Conservation (phyloP, 92 coral and sea anemone species). For the Zoanthus sociatus region DNA sequence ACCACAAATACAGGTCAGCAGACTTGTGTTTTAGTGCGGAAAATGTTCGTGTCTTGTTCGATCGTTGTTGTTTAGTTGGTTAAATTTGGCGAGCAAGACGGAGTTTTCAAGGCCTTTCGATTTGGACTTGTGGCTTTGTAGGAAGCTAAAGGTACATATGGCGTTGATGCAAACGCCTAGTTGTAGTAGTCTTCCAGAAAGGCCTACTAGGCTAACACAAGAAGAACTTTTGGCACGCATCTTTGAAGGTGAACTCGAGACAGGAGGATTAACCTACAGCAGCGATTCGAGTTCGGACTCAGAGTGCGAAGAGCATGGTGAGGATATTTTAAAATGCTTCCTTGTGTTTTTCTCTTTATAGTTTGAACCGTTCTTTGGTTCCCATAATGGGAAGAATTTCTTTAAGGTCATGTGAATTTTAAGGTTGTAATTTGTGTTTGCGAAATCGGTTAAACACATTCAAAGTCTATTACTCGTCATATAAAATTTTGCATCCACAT, state of each 20-base stretch:
- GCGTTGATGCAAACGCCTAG: constrained; percentile 82
- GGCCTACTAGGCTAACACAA: constrained; percentile 69
- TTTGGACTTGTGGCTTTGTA: constrained; percentile 24
- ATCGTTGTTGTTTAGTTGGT: too few relatives aligned
- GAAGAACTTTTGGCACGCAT: constrained; percentile 85
- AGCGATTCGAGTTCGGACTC: constrained; percentile 83
- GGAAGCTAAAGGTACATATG: constrained; percentile 52
- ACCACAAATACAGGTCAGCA: constrained; percentile 26
- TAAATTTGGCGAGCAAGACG: not conserved
- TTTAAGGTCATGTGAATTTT: not conserved
- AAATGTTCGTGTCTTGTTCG: not conserved
- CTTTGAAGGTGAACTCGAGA: constrained; percentile 64
- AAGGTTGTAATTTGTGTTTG: not conserved
- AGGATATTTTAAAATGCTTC: constrained; percentile 31
- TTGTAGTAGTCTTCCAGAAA: constrained; percentile 62
- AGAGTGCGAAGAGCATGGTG: constrained; percentile 71
- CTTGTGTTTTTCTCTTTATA: too few relatives aligned
- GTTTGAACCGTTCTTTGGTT: not conserved
- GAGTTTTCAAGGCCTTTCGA: constrained; percentile 5
- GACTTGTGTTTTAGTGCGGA: constrained; percentile 8
- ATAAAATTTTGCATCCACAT: too few relatives aligned
- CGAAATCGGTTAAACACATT: not conserved
- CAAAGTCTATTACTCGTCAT: too few relatives aligned
- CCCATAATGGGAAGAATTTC: too few relatives aligned
- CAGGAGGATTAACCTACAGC: constrained; percentile 50